phyloP scores from a whole-genome alignment of 1,140 invertebrate species.

The Aplysia californica region DNA sequence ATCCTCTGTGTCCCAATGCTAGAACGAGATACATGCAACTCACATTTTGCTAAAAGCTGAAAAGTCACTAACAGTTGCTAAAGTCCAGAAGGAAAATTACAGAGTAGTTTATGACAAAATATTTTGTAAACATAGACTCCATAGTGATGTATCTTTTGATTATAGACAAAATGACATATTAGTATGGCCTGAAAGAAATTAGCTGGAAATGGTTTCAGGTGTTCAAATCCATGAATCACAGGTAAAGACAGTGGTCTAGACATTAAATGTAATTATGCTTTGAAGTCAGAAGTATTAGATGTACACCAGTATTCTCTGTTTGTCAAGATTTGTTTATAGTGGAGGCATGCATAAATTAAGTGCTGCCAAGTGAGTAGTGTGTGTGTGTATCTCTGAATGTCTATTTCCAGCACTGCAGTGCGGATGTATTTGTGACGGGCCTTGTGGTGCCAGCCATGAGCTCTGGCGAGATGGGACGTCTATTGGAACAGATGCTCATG shows the following conservation, averaged over 20 bases:
- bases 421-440: conserved; percentile 66
- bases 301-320: no score
- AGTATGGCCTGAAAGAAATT: neutral
- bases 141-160: neutral
- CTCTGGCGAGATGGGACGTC: conserved; percentile 56
- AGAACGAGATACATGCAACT: no score
- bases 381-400: no score
- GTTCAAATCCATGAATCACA: neutral
- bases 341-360: no score
- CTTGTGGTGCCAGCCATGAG: conserved; percentile 63
- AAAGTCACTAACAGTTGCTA: neutral
- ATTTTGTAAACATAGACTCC: neutral
- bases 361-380: no score
- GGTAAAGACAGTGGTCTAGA: neutral
- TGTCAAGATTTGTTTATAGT: no score
- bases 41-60: neutral
- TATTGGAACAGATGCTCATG: conserved; percentile 62
- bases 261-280: neutral
- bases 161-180: neutral
- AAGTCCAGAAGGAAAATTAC: neutral
- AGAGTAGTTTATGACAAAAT: neutral
- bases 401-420: conserved; percentile 62
- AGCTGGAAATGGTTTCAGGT: neutral
- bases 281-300: no score
- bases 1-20: no score